Base-by-base conservation (phyloP, 2,888 invertebrate species). In the Mythimna impura region DNA sequence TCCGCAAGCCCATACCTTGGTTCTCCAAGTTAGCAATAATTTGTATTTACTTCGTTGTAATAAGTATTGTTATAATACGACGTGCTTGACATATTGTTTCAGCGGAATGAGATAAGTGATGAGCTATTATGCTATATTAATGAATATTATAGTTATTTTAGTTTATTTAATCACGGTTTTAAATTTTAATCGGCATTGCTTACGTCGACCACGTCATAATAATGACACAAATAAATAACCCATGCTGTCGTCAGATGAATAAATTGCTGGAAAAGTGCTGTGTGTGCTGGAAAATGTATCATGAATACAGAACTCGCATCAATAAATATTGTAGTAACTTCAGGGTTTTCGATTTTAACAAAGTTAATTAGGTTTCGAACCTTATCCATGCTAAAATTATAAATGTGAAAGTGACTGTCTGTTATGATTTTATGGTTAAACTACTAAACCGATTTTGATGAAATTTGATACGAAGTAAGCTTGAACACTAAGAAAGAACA, bases 31-130 rank as follows among this genome's bases (percentile, higher is more conserved):
- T 43, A 0, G 30, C 5, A 62, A 40, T 43, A 1, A 71, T 52
- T 57, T 34, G 22, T 34, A 71, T 30, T 68, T 2, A 43, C 22
- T 17, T 40, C 2, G 12, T 61, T 57, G 36, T 14, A 25, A 5
- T 36, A 30, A 34, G 20, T 55, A 50, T 20, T 47, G 34, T 14
- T 50, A n/a, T 22, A 36, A 17, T 67, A 43, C 40, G 8, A 54
- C 52, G 30, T 52, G 43, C 34, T 57, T 70, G 58, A 60, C 34
- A 12, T n/a, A 54, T 54, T 64, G 34, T 63, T 72, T 52, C 22
- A 58, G 10, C n/a, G n/a, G 34, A 63, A 52, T 79, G 43, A 14
- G 14, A 8, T 34, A 70, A 62, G 20, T 55, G 12, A 68, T 61
- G 47, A n/a, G 12, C 17, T 22, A 36, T 61, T 54, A 43, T 34